Evolutionary conservation across 2,797 vertebrate species (phyloP).

Genomic region (Poeciliopsis presidionis): DNA sequence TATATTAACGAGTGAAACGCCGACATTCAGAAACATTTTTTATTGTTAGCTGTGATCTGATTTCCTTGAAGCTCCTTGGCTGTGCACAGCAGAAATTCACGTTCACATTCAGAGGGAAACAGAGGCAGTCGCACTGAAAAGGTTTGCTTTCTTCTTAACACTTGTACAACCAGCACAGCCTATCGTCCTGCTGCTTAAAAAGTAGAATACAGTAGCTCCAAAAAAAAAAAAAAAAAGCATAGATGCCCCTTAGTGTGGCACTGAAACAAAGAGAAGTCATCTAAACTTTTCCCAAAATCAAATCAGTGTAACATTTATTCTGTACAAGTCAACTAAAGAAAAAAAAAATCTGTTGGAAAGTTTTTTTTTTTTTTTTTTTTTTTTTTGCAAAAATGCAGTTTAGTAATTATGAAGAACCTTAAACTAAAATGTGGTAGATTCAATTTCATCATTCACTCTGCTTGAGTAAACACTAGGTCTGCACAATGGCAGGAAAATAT

Average conservation of each 20-base stretch:
- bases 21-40: not conserved
- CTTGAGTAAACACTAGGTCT: not conserved
- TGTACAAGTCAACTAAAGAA: not conserved
- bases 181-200: not conserved
- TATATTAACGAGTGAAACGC: not conserved
- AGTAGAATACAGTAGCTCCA: not conserved
- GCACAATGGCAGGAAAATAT: not conserved
- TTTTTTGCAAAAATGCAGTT: not conserved
- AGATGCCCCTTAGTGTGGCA: not conserved
- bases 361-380: not conserved
- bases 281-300: not conserved
- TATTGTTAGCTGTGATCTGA: not conserved
- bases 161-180: not conserved
- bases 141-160: not conserved
- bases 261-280: not conserved
- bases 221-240: not conserved
- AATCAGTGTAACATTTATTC: not conserved
- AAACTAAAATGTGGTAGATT: not conserved
- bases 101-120: not conserved
- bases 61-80: not conserved
- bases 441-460: not conserved
- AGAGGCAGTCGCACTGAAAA: not conserved
- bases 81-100: not conserved
- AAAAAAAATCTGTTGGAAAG: not conserved
- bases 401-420: not conserved